A percentile compares a stretch with the other conserved stretches of the same genome.
Evolutionary conservation across 2,797 vertebrate genomes (phyloP).

Genomic region (Myripristis murdjan): DNA sequence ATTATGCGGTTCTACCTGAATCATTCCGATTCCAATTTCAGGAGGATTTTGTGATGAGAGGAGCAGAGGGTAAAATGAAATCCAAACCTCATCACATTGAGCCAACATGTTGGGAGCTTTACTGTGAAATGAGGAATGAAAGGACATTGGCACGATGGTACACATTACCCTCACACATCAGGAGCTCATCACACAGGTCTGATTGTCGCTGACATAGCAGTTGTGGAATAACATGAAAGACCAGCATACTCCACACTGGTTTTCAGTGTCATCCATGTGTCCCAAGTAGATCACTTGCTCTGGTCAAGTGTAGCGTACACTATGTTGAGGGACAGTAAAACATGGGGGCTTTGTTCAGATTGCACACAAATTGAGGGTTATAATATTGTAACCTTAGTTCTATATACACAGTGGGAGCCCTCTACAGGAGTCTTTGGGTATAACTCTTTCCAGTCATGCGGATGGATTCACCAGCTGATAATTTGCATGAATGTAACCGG

Average conservation of each 20-base stretch:
- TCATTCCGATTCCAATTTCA: constrained; percentile 44
- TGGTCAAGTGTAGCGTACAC: neutral
- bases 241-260: neutral
- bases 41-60: neutral
- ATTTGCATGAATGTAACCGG: too few relatives aligned
- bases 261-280: constrained; percentile 4
- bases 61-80: constrained; percentile 53
- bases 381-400: too few relatives aligned
- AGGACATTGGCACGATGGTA: constrained; percentile 44
- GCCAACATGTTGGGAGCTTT: constrained; percentile 66
- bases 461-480: too few relatives aligned
- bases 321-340: too few relatives aligned
- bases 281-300: constrained; percentile 10
- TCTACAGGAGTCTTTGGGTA: too few relatives aligned
- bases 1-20: constrained; percentile 8
- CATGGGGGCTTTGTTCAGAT: too few relatives aligned
- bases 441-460: too few relatives aligned
- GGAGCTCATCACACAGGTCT: constrained; percentile 59
- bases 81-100: constrained; percentile 64
- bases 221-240: neutral
- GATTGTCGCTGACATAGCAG: constrained; percentile 60
- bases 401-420: too few relatives aligned
- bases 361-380: too few relatives aligned
- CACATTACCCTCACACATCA: constrained; percentile 51
- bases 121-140: constrained; percentile 69